Evolutionary conservation across 2,113 vertebrate genomes (phyloP), one percentile per base, ranked within the genome.

Genomic region (Triplophysa dalaica): DNA sequence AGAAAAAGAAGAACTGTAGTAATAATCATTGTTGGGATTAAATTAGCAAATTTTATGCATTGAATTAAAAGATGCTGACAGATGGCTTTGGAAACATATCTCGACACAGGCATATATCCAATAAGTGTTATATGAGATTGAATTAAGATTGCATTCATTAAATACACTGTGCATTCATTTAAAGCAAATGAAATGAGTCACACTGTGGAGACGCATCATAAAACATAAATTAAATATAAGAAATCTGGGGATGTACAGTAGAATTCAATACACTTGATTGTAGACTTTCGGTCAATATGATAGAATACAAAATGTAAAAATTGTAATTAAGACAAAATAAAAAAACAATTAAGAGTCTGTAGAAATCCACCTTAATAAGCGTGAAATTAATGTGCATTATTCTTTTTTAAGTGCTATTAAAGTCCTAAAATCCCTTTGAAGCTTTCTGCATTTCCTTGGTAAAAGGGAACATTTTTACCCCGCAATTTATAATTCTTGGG

Each of bases 51-150:
- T 62, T 52, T 56, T 38, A 72, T 22, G 58, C 6, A 60, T 26
- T 12, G 2, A 16, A 17, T 60, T 58, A 52, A 62, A 74, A 41
- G 61, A 78, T 73, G 52, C 70, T 74, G 70, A 60, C 70, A 61
- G 33, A n/a, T 74, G 54, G 54, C 61, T 38, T 14, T 56, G 33
- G 29, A 26, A 19, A 17, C 45, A 6, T n/a, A 73, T 45, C 22
- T 78, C 69, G 43, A 4, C n/a, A 41, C 16, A 78, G 21, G 41
- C 64, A 78, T 4, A 24, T 67, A 50, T 48, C 66, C 62, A 74
- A 48, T 78, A 72, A 22, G 41, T 43, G 77, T 58, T 33, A 33
- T 4, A 60, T 67, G 52, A 78, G 68, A 74, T 52, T 24, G 13
- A 73, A 78, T 68, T 22, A n/a, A 62, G 33, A 74, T 43, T 19